A percentile compares a stretch with the other conserved stretches of the same genome.
Evolutionary conservation across 2,797 vertebrate genomes (phyloP).

Genomic region (Liasis olivaceus): DNA sequence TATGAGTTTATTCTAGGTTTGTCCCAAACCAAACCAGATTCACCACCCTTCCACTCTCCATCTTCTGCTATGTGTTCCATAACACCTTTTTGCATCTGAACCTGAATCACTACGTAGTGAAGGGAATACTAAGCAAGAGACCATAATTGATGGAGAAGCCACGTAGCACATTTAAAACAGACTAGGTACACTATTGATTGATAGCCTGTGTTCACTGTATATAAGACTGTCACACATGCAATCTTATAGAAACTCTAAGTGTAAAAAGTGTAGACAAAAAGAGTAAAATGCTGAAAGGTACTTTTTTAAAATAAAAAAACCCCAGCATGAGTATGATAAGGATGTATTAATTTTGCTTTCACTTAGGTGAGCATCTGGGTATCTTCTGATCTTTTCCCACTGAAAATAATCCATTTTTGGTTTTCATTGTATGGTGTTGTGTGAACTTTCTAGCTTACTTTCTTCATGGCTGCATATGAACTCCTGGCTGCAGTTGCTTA

Average conservation of each 20-base stretch:
- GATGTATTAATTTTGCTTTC: not conserved
- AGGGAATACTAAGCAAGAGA: not conserved
- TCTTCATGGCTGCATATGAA: conserved; percentile 41
- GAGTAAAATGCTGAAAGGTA: not conserved
- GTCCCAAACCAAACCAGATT: not conserved
- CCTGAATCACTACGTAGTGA: not conserved
- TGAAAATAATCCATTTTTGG: not conserved
- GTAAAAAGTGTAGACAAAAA: not conserved
- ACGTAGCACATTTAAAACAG: not conserved
- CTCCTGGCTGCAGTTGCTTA: conserved; percentile 39
- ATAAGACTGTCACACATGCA: not conserved
- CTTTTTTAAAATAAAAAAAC: not conserved
- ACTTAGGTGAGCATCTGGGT: not conserved
- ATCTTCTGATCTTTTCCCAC: not conserved
- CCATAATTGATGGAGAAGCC: not conserved
- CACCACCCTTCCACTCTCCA: not conserved
- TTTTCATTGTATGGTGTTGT: not conserved
- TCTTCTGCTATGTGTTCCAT: not conserved
- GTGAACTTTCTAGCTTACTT: conserved; percentile 19
- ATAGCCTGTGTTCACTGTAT: not conserved
- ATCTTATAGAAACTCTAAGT: not conserved
- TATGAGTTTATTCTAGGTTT: not conserved
- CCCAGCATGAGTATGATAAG: not conserved
- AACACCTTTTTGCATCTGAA: not conserved
- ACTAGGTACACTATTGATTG: not conserved